These are phyloP conservation scores for Virgularia gustaviana DNA, from an alignment of 92 coral and sea anemone species.

Conservation along the genomic window DNA sequence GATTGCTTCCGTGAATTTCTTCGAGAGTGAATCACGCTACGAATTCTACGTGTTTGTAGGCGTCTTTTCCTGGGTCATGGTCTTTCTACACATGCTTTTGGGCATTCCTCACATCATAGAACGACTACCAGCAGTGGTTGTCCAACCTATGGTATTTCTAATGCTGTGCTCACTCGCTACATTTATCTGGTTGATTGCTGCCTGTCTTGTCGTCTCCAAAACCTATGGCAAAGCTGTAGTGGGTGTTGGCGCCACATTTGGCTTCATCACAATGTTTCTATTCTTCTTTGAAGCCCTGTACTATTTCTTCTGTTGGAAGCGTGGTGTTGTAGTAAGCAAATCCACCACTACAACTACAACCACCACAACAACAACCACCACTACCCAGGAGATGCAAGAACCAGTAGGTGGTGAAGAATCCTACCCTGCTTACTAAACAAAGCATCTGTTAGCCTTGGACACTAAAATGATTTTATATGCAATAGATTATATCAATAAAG, in stretches of 20 bases:
- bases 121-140: constrained; percentile 70
- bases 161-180: constrained; percentile 56
- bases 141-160: constrained; percentile 63
- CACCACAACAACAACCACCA: too few relatives aligned
- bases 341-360: too few relatives aligned
- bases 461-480: too few relatives aligned
- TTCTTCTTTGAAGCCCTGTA: constrained; percentile 64
- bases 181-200: constrained; percentile 59
- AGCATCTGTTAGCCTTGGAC: too few relatives aligned
- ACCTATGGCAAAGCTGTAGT: not conserved
- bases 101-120: constrained; percentile 74
- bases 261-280: constrained; percentile 66
- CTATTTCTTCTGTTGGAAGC: constrained; percentile 57
- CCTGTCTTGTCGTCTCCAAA: constrained; percentile 53
- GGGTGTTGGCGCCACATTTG: constrained; percentile 66
- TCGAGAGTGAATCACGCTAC: constrained; percentile 36
- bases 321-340: not conserved
- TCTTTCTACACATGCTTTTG: constrained; percentile 71
- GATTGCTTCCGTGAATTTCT: constrained; percentile 1
- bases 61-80: constrained; percentile 73
- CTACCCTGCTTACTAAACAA: too few relatives aligned
- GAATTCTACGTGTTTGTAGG: constrained; percentile 83
- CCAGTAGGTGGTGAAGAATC: not conserved
- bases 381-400: constrained; percentile 24
- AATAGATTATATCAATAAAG: too few relatives aligned